These are phyloP conservation scores for Syrmaticus mikado DNA, from an alignment of 2,113 vertebrate genomes.

Conservation along the genomic window DNA sequence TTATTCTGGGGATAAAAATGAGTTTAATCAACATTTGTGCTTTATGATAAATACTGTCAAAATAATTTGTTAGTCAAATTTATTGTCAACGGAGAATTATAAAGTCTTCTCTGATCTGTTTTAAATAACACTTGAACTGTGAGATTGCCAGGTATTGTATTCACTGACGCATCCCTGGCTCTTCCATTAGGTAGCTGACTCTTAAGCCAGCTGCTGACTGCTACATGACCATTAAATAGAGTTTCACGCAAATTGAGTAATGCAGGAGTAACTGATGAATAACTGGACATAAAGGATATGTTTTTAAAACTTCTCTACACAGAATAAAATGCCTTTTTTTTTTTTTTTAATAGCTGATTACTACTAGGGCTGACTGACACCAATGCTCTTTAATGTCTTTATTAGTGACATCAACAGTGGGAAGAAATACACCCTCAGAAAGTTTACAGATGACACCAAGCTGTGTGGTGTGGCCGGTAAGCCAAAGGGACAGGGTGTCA, in stretches of 20 bases:
- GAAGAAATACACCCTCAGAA: too few relatives aligned
- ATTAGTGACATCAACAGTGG: too few relatives aligned
- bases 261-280: neutral
- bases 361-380: too few relatives aligned
- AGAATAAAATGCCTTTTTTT: neutral
- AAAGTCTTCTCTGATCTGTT: conserved; percentile 25
- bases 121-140: conserved; percentile 34
- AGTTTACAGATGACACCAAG: too few relatives aligned
- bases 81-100: conserved; percentile 20
- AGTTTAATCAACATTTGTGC: conserved; percentile 33
- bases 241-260: neutral
- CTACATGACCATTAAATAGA: neutral
- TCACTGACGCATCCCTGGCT: neutral
- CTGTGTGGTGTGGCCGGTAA: too few relatives aligned
- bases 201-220: neutral
- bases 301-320: neutral
- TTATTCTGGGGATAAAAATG: neutral
- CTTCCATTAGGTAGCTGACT: neutral
- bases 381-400: too few relatives aligned
- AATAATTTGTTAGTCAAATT: conserved; percentile 13
- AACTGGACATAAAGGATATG: neutral
- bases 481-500: too few relatives aligned
- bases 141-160: neutral
- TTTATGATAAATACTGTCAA: conserved; percentile 1
- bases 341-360: neutral